Percentiles rank a stretch among this genome's conserved stretches.
Evolutionary conservation across 2,113 vertebrate genomes (phyloP).

Genomic region (Melanerpes aurifrons): DNA sequence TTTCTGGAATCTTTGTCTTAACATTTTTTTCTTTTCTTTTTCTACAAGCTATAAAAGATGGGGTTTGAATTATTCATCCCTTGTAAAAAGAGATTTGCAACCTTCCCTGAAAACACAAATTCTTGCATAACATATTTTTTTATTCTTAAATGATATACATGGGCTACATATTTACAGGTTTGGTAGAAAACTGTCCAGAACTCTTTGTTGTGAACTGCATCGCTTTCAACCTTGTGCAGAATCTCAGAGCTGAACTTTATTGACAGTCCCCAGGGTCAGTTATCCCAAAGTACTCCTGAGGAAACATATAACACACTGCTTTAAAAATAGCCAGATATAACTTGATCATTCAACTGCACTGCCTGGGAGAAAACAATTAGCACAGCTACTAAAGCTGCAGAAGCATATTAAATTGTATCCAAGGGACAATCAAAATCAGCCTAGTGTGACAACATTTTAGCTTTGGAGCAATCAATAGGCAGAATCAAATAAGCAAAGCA

Average conservation of each 20-base stretch:
- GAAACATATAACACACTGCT: neutral
- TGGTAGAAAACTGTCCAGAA: neutral
- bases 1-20: no score
- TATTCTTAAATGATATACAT: neutral
- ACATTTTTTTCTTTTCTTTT: no score
- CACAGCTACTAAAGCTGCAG: neutral
- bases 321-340: neutral
- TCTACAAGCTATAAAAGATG: no score
- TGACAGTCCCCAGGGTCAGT: neutral
- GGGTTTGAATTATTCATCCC: no score
- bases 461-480: neutral
- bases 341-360: neutral
- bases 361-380: neutral
- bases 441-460: neutral
- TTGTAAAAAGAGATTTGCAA: no score
- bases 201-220: neutral
- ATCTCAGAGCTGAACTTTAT: neutral
- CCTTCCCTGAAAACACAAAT: no score
- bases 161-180: neutral
- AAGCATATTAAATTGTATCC: neutral
- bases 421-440: neutral
- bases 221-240: neutral
- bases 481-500: neutral
- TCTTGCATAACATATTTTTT: no score
- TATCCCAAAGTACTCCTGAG: neutral